Percentiles rank a stretch among this genome's conserved stretches.
Conservation (phyloP, 2,888 invertebrate species). For the Caradrina clavipalpis region DNA sequence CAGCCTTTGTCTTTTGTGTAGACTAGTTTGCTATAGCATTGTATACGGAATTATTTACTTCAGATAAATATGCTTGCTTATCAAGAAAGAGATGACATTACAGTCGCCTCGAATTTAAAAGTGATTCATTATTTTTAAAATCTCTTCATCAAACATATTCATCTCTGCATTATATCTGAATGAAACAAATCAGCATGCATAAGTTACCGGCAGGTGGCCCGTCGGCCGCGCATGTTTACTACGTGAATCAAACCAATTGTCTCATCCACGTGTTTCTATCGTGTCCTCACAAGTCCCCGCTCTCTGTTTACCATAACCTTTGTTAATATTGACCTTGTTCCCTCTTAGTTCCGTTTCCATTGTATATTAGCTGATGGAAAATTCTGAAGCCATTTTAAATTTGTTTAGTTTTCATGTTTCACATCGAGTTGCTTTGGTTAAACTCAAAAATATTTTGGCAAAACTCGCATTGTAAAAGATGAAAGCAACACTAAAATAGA, state of each 20-base stretch:
- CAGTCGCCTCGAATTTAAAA: constrained; percentile 16
- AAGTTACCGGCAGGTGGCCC: constrained; percentile 41
- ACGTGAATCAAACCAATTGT: constrained; percentile 55
- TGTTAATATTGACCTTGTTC: constrained; percentile 33
- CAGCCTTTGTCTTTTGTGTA: constrained; percentile 41
- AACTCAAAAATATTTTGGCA: constrained; percentile 26
- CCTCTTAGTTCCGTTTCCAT: constrained; percentile 23
- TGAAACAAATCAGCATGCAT: constrained; percentile 49
- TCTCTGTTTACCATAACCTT: constrained; percentile 48
- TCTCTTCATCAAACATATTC: constrained; percentile 37
- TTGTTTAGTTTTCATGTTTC: constrained; percentile 2
- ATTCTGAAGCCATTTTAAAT: constrained; percentile 8
- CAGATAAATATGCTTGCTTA: constrained; percentile 34
- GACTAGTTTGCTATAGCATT: constrained; percentile 25
- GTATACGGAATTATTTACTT: constrained; percentile 27
- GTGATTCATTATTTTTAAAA: constrained; percentile 21
- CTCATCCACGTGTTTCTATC: constrained; percentile 52
- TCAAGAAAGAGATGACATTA: constrained; percentile 4
- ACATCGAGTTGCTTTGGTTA: constrained; percentile 6
- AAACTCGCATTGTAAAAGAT: constrained; percentile 27
- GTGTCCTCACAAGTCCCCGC: constrained; percentile 29
- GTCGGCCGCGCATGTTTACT: constrained; percentile 42
- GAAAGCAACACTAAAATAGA: constrained; percentile 41
- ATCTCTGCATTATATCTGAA: constrained; percentile 40
- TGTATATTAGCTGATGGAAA: constrained; percentile 24